phyloP scores from a whole-genome alignment of 2,113 vertebrate genomes.

The Ammodytes dubius region DNA sequence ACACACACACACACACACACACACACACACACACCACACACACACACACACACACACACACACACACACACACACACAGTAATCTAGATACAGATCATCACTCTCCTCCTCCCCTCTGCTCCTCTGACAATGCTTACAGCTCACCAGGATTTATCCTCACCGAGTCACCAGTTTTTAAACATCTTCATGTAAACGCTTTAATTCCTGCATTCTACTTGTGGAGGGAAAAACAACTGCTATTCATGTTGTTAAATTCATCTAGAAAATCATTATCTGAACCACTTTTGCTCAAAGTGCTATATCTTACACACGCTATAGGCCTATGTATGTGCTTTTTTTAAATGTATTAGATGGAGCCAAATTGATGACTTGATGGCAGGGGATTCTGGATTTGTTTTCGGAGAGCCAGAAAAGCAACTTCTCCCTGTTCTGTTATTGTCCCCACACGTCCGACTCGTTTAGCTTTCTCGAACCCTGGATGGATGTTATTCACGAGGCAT shows the following conservation, averaged over 20 bases:
- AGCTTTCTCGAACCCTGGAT: constrained; percentile 39
- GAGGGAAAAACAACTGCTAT: constrained; percentile 23
- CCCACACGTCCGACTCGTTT: constrained; percentile 44
- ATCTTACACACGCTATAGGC: constrained; percentile 19
- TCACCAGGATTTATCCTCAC: constrained; percentile 63
- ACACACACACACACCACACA: constrained; percentile 43
- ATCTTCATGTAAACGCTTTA: constrained; percentile 64
- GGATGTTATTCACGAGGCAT: constrained; percentile 32
- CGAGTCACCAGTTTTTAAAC: constrained; percentile 53
- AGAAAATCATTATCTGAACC: constrained; percentile 46
- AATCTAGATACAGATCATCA: constrained; percentile 76
- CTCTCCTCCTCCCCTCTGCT: constrained; percentile 55
- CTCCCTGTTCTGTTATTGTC: constrained; percentile 26
- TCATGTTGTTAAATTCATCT: constrained; percentile 42
- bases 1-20: constrained; percentile 46
- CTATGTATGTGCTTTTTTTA: constrained; percentile 15
- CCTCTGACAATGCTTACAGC: constrained; percentile 69
- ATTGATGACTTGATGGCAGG: background rate
- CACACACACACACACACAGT: constrained; percentile 53
- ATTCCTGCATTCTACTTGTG: constrained; percentile 30
- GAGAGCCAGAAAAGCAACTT: background rate
- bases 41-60: constrained; percentile 41
- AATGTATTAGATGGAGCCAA: background rate
- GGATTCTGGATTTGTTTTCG: background rate
- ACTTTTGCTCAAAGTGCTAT: constrained; percentile 17